Evolutionary conservation across 2,797 vertebrate species (phyloP).

Genomic region (Labeo calbasu): DNA sequence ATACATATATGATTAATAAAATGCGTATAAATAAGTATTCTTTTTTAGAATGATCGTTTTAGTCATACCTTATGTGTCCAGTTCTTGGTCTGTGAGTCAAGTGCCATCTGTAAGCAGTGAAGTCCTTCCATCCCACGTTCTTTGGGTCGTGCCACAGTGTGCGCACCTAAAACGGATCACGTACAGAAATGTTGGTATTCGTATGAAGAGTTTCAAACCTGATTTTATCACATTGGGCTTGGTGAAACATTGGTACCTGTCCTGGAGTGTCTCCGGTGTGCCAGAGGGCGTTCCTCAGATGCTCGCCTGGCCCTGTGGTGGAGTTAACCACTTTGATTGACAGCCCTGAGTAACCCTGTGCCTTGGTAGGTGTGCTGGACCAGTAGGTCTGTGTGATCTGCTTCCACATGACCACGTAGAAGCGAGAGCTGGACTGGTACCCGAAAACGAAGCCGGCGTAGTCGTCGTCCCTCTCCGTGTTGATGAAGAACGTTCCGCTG

Average conservation of each 20-base stretch:
- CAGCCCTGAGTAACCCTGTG: conserved; percentile 95
- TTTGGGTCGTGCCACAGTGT: conserved; percentile 97
- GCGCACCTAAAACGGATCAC: conserved; percentile 81
- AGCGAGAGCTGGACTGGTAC: conserved; percentile 97
- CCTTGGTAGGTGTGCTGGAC: conserved; percentile 92
- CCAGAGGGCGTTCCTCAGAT: conserved; percentile 96
- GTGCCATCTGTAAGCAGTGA: conserved; percentile 98
- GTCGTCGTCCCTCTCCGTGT: conserved; percentile 96
- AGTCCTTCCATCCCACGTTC: conserved; percentile 97
- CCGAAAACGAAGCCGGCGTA: conserved; percentile 97
- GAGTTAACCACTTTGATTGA: conserved; percentile 98
- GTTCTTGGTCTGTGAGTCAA: conserved; percentile 97
- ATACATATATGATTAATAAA: not conserved
- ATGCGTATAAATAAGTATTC: not conserved
- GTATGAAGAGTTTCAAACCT: not conserved
- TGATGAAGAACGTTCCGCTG: conserved; percentile 98
- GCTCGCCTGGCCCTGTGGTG: conserved; percentile 95
- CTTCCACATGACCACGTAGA: conserved; percentile 99
- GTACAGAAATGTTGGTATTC: not conserved
- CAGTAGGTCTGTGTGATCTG: conserved; percentile 98
- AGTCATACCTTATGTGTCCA: conserved; percentile 88
- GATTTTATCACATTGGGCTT: not conserved
- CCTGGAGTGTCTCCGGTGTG: conserved; percentile 95
- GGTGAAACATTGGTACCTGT: conserved; percentile 79
- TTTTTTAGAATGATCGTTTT: not conserved